Percentiles rank a stretch among this genome's conserved stretches.
phyloP scores from a whole-genome alignment of 2,113 vertebrate species.

The Misgurnus anguillicaudatus region DNA sequence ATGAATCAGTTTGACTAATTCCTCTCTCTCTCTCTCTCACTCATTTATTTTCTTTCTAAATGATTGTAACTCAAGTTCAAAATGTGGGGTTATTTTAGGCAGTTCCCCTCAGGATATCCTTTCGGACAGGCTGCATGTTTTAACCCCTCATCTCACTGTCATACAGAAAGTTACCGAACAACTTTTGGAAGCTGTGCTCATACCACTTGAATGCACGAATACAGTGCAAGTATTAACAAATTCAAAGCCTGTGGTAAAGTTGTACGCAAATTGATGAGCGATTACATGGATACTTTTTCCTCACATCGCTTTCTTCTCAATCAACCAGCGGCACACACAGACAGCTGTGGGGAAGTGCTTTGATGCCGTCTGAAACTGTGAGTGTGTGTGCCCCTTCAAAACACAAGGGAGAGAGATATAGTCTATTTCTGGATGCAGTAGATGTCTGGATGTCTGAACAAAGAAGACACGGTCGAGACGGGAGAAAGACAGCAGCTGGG shows the following conservation, averaged over 20 bases:
- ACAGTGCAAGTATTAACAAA: conserved; percentile 8
- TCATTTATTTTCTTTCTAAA: neutral
- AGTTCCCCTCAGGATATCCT: conserved; percentile 70
- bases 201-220: neutral
- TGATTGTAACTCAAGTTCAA: conserved; percentile 28
- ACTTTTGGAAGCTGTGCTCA: conserved; percentile 16
- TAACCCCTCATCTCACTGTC: conserved; percentile 20
- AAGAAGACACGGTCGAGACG: conserved; percentile 58
- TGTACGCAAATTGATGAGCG: neutral
- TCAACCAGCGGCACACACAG: conserved; percentile 50
- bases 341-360: conserved; percentile 56
- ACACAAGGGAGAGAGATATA: conserved; percentile 28
- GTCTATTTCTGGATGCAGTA: conserved; percentile 67
- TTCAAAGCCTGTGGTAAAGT: conserved; percentile 1
- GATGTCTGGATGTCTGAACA: conserved; percentile 62
- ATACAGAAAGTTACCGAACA: conserved; percentile 23
- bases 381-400: conserved; percentile 47
- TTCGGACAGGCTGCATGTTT: conserved; percentile 59
- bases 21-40: neutral
- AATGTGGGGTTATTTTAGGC: conserved; percentile 63
- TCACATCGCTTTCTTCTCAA: conserved; percentile 7
- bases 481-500: conserved; percentile 61
- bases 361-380: neutral
- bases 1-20: neutral
- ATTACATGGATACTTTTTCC: neutral